phyloP scores from a whole-genome alignment of 2,113 vertebrate species.

The Cheilinus undulatus region DNA sequence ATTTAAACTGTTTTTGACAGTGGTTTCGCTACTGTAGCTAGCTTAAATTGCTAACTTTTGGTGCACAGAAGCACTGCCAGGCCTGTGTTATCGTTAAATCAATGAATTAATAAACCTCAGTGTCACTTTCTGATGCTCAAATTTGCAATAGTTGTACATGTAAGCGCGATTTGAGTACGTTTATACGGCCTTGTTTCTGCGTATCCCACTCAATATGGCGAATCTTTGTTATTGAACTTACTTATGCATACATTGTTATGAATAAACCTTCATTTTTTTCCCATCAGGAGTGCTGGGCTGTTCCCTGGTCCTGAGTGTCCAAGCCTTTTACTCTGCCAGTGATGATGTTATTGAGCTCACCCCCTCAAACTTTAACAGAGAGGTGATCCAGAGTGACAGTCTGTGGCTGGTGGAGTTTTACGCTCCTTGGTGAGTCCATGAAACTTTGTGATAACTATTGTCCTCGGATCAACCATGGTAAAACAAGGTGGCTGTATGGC shows the following conservation, averaged over 20 bases:
- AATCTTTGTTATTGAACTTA: not conserved
- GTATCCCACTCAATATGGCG: too few relatives aligned
- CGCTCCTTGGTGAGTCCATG: constrained; percentile 92
- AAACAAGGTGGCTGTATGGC: not conserved
- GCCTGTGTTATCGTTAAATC: constrained; percentile 28
- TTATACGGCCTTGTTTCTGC: too few relatives aligned
- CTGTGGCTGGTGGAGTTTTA: constrained; percentile 98
- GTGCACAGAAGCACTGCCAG: constrained; percentile 8
- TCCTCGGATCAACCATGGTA: not conserved
- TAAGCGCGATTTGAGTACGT: not conserved
- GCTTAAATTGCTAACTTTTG: constrained; percentile 43
- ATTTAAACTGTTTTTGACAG: accelerated
- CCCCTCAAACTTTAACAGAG: constrained; percentile 92
- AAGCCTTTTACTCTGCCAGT: constrained; percentile 88
- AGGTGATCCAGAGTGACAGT: constrained; percentile 93
- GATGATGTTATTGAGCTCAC: constrained; percentile 95
- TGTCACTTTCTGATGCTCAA: not conserved
- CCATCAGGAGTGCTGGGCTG: constrained; percentile 87
- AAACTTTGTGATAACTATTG: constrained; percentile 7
- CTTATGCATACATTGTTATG: not conserved
- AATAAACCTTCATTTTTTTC: not conserved
- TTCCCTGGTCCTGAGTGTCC: constrained; percentile 85
- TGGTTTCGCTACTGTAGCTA: constrained; percentile 6
- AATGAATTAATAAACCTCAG: not conserved
- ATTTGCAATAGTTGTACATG: not conserved